phyloP scores from a whole-genome alignment of 2,797 vertebrate species.

The Smutsia temminckii region DNA sequence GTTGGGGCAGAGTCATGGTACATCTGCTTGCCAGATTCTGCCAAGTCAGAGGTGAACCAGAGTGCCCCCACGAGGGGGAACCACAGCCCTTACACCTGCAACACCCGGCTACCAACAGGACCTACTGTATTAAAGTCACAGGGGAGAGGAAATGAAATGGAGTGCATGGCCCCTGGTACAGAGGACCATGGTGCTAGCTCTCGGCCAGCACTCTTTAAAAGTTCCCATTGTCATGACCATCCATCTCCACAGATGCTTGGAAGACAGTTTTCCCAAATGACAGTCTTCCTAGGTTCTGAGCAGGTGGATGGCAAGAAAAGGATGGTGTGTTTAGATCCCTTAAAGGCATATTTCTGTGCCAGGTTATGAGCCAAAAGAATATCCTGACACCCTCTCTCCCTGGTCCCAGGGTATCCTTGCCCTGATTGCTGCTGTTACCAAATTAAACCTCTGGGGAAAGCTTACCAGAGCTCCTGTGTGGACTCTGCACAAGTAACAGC shows the following conservation, averaged over 20 bases:
- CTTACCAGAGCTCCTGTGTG: background rate
- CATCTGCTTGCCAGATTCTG: too few relatives aligned
- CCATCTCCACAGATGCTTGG: background rate
- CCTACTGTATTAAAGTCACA: background rate
- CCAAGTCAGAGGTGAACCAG: background rate
- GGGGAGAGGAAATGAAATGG: background rate
- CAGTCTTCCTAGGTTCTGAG: background rate
- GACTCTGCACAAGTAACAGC: background rate
- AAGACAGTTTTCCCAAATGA: background rate
- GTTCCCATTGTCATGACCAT: background rate
- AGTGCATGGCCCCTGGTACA: background rate
- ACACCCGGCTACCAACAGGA: accelerated
- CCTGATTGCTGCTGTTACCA: background rate
- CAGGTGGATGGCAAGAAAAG: background rate
- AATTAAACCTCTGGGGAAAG: background rate
- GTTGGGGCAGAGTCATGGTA: too few relatives aligned
- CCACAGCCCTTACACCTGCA: background rate
- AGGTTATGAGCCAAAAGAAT: background rate
- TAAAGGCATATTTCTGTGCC: background rate
- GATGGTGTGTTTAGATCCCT: background rate
- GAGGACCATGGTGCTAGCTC: too few relatives aligned
- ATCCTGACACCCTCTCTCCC: background rate
- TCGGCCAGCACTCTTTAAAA: background rate
- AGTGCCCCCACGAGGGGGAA: accelerated
- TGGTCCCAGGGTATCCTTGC: too few relatives aligned